A percentile compares a stretch with the other conserved stretches of the same genome.
Conservation (phyloP, 2,113 vertebrate species). For the Pluvianellus socialis region DNA sequence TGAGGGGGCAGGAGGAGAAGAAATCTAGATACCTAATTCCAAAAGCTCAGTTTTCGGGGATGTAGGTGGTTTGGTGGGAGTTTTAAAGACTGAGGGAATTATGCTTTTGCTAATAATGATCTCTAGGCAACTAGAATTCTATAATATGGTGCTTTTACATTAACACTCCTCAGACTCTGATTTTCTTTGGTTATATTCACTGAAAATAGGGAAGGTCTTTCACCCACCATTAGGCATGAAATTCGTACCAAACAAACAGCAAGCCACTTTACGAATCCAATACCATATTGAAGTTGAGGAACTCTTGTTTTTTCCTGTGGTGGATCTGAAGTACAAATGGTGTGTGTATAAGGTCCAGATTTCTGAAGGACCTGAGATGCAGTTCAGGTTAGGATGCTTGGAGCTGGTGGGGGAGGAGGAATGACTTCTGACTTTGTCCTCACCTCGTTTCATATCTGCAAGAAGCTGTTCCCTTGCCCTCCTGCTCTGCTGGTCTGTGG, state of each 20-base stretch:
- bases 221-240: neutral
- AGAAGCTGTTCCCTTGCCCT: neutral
- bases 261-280: neutral
- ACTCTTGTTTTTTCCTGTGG: neutral
- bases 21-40: neutral
- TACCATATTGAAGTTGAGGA: neutral
- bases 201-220: neutral
- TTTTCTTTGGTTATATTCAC: neutral
- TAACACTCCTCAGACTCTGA: neutral
- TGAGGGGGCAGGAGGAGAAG: neutral
- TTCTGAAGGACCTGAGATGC: neutral
- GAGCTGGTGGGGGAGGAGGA: neutral
- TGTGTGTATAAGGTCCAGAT: neutral
- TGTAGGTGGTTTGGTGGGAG: constrained; percentile 58
- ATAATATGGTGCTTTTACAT: neutral
- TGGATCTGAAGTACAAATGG: neutral
- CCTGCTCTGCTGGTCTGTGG: fast-evolving
- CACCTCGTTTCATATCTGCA: neutral
- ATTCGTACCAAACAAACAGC: neutral
- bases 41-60: neutral
- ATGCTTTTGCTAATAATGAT: constrained; percentile 33
- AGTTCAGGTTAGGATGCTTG: neutral
- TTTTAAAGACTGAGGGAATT: neutral
- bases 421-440: neutral
- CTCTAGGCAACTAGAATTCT: constrained; percentile 46